Base-by-base conservation (phyloP, 2,888 invertebrate genomes). In the Acleris cristana region DNA sequence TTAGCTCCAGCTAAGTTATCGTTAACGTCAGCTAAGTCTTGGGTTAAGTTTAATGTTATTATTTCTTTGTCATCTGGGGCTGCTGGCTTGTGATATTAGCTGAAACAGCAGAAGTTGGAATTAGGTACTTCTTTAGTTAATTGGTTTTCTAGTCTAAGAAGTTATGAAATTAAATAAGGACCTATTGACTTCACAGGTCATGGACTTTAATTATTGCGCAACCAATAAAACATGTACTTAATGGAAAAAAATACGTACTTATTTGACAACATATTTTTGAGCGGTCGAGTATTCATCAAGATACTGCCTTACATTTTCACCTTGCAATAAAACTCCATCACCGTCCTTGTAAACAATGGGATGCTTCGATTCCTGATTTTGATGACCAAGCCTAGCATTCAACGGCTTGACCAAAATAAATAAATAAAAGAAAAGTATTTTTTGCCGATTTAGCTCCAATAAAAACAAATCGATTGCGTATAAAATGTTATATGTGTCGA, bases 11-110 rank as follows among this genome's bases (percentile, higher is more conserved):
- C 83, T 81, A 84, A 88, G 84, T 89, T 86, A 85, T 67, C 67
- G 84, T 88, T 88, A 85, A 84, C 79, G 80, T 75, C 77, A 79
- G 81, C 83, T 80, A 84, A 87, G 84, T 88, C 85, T 85, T 73
- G 79, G 84, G 71, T 77, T 79, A 86, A 88, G 82, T 90, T 89
- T 80, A 83, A 82, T 81, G 79, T 81, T 84, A 83, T 87, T 90
- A 87, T 86, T 87, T 83, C 77, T 81, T 82, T 83, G 84, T 83
- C 84, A 80, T 79, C 78, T 73, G 70, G 70, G 71, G 73, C 76
- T 76, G 76, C 72, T 70, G 66, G 73, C 65, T 72, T 69, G 71
- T 53, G 70, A 73, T 70, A 74, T 73, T 71, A 73, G 67, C 71
- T 71, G 56, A 64, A 70, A 26, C 54, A 34, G 19, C 55, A 7